Percentiles rank a stretch among this genome's conserved stretches.
Conservation (phyloP, 2,888 invertebrate genomes). For the Neoascia interrupta region DNA sequence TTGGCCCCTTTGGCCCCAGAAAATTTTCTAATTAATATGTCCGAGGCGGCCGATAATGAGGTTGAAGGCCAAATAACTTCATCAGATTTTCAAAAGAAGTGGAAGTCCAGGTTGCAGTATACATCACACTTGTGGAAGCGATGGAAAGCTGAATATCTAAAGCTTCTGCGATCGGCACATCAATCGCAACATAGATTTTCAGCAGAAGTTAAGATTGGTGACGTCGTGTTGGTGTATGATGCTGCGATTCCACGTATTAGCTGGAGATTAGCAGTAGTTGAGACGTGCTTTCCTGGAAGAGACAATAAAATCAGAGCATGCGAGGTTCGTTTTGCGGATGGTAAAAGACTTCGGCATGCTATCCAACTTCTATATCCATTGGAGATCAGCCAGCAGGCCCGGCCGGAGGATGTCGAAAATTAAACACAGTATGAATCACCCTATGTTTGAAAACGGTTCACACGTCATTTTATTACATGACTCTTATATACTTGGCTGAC, state of each 20-base stretch:
- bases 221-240: constrained; percentile 49
- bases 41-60: too few relatives aligned
- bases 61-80: neutral
- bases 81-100: constrained; percentile 3
- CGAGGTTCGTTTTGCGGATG: constrained; percentile 30
- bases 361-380: constrained; percentile 31
- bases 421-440: too few relatives aligned
- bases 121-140: constrained; percentile 30
- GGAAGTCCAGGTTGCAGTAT: constrained; percentile 22
- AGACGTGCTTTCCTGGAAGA: constrained; percentile 23
- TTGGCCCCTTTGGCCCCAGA: too few relatives aligned
- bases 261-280: constrained; percentile 35
- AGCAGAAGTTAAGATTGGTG: constrained; percentile 11
- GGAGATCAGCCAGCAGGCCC: constrained; percentile 21
- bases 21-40: too few relatives aligned
- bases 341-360: constrained; percentile 14
- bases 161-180: constrained; percentile 7
- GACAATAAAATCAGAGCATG: constrained; percentile 32
- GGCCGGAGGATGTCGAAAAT: constrained; percentile 38
- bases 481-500: too few relatives aligned
- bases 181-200: neutral
- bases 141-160: constrained; percentile 34
- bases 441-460: too few relatives aligned
- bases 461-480: too few relatives aligned
- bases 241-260: constrained; percentile 29